Base-by-base conservation (phyloP, 2,113 vertebrate genomes). In the Xiphias gladius region DNA sequence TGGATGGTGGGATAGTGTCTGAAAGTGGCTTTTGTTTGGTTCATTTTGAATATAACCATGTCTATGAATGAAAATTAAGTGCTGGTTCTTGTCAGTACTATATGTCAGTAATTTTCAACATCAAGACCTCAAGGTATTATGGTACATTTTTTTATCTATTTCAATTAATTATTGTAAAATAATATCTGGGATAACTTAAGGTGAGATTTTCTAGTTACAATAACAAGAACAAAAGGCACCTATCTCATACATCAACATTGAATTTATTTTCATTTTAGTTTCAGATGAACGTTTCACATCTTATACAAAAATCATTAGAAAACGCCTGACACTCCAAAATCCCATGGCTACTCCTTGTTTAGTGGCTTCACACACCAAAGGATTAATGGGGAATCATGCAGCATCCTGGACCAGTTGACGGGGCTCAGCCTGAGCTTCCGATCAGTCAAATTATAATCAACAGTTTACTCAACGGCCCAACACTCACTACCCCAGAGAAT, bases 231-330 rank as follows among this genome's bases (percentile, higher is more conserved):
- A 87, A 72, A 73, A 62, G 26, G 39, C 62, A 59, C 32, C 59
- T 24, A 20, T 65, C 39, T 80, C 32, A 80, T 85, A 91, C 90
- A 93, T 90, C 89, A 90, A 94, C 86, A 93, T 92, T 89, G 73
- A 87, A 85, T 94, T 94, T 94, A 92, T 92, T 92, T 83, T 92
- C 74, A 87, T 86, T 92, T 88, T 86, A 84, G 81, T 89, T 89
- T 91, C 85, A 88, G 89, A 94, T 90, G 89, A 91, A 91, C 16
- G 78, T 83, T 93, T 92, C 89, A 93, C 93, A 93, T 92, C 89
- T 94, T 91, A 28, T 94, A 94, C 92, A 94, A 94, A n/a, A 94
- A 94, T 94, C 86, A 91, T 94, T 94, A 94, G 87, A 94, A 94
- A 94, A 94, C 71, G 80, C 84, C 87, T n/a, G 63, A 87, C 75